Evolutionary conservation across 2,113 vertebrate genomes (phyloP).

Genomic region (Rana temporaria): DNA sequence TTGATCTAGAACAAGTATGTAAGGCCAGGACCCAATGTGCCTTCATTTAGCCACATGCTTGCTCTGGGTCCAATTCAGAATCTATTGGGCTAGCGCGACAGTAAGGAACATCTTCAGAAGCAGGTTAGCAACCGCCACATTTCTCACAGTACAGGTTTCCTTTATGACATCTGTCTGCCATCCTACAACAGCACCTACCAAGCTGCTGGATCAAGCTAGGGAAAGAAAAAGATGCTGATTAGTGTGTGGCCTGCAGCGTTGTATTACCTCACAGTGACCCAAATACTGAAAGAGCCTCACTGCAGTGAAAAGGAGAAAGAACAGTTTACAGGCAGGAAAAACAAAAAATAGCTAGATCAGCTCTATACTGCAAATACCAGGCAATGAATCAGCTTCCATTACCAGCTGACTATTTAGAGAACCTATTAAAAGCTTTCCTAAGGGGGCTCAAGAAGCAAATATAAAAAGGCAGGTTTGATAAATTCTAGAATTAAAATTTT

Average conservation of each 20-base stretch:
- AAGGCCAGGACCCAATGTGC: no score
- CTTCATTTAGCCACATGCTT: no score
- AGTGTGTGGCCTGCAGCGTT: constrained; percentile 15
- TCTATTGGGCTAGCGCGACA: no score
- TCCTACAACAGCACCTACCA: neutral
- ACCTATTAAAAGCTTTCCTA: constrained; percentile 14
- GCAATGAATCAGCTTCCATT: constrained; percentile 21
- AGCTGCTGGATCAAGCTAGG: neutral
- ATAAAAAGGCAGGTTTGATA: neutral
- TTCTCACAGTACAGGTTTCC: no score
- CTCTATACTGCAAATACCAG: neutral
- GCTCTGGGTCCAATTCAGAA: no score
- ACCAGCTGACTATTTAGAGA: neutral
- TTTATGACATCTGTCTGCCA: no score
- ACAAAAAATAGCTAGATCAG: neutral
- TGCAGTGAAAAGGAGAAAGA: constrained; percentile 30
- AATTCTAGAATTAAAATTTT: neutral
- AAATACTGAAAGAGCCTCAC: constrained; percentile 34
- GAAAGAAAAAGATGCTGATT: neutral
- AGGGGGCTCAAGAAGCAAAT: neutral
- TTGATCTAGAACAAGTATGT: no score
- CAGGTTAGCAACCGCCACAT: no score
- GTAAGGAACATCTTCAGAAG: no score
- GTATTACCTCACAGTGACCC: constrained; percentile 44
- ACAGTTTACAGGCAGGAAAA: neutral